Percentiles rank a stretch among this genome's conserved stretches.
Evolutionary conservation across 2,797 vertebrate genomes (phyloP).

Genomic region (Meriones psammophilus): DNA sequence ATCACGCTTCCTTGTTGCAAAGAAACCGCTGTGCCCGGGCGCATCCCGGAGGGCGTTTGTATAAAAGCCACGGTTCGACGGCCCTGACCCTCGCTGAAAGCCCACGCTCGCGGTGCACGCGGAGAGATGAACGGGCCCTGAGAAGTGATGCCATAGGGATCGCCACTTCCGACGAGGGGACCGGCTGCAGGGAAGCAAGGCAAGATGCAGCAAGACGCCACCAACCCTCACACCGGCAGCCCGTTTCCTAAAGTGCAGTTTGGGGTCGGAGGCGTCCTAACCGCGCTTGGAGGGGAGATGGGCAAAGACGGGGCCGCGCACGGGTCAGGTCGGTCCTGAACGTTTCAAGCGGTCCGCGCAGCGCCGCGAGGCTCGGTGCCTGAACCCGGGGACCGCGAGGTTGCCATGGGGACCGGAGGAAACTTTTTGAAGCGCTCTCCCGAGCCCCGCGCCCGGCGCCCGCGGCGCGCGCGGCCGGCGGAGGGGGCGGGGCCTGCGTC

Average conservation of each 20-base stretch:
- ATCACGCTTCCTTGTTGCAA: neutral
- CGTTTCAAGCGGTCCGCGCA: no score
- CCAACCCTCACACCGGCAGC: neutral
- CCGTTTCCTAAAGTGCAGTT: neutral
- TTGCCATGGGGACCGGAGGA: constrained; percentile 52
- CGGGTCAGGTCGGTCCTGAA: no score
- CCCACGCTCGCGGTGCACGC: neutral
- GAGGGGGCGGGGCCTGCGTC: neutral
- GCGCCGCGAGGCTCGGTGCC: neutral
- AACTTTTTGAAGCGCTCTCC: constrained; percentile 30
- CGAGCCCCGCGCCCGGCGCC: neutral
- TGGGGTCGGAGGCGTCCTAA: neutral
- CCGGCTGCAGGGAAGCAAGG: neutral
- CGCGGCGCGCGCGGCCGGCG: neutral
- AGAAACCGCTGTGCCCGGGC: neutral
- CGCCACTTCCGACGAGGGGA: neutral
- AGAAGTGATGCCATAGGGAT: neutral
- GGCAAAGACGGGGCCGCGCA: neutral
- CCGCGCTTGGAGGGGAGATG: neutral
- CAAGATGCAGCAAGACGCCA: neutral
- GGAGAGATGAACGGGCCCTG: neutral
- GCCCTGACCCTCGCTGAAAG: neutral
- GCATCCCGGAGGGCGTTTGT: neutral
- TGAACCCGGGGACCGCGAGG: neutral
- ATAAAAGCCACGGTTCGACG: neutral